Conservation (phyloP, 2,113 vertebrate genomes). For the Cyanocitta stelleri region DNA sequence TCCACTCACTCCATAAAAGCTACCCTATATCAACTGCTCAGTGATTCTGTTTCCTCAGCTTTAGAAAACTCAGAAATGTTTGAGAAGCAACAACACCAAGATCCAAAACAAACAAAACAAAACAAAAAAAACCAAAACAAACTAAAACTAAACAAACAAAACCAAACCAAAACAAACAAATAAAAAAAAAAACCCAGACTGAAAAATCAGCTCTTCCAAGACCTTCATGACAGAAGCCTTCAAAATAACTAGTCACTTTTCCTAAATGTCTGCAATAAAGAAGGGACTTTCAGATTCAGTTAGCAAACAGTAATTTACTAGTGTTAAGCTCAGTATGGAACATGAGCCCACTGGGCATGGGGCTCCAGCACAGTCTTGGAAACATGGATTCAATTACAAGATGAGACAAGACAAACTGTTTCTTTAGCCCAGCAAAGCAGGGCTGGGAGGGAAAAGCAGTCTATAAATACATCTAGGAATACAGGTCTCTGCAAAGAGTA, state of each 20-base stretch:
- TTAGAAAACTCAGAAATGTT: neutral
- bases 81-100: neutral
- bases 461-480: neutral
- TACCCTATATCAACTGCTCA: accelerated
- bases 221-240: neutral
- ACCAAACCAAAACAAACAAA: neutral
- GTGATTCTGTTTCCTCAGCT: neutral
- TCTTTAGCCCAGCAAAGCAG: neutral
- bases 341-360: neutral
- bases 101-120: too few species aligned
- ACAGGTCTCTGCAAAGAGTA: neutral
- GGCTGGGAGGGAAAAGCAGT: neutral
- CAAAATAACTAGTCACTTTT: neutral
- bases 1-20: neutral
- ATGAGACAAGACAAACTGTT: neutral
- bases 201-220: neutral
- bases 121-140: too few species aligned
- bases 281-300: neutral
- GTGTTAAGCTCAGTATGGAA: neutral
- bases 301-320: neutral
- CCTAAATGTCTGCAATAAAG: neutral
- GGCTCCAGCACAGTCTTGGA: neutral
- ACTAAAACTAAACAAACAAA: too few species aligned
- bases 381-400: neutral
- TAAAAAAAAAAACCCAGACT: neutral